Evolutionary conservation across 1,140 invertebrate genomes (phyloP), one percentile per base, ranked within the genome.

Genomic region (Meteorus sp.): DNA sequence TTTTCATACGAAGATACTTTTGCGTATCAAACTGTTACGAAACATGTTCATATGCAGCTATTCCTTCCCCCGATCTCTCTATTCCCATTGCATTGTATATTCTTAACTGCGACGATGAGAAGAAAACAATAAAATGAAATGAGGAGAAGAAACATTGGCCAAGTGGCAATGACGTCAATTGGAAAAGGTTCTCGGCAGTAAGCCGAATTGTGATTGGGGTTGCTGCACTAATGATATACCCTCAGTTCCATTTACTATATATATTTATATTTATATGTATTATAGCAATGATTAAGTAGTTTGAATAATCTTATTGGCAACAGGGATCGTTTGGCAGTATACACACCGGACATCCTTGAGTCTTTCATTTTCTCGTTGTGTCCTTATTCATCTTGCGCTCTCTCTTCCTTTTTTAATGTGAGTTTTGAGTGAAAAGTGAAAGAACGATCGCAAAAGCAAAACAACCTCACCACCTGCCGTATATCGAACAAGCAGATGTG

Each of bases 161-260:
- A 58, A 56, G 31, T 60, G 56, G 59, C 52, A 60, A 64, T 68
- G 66, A 68, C 66, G 66, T 68, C 66, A 68, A 68, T 68, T 60
- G 66, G 62, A 64, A 68, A 66, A 65, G 66, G 64, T 65, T 63
- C 60, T 59, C 56, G 65, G 61, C 56, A 59, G 37, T 59, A 43
- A 43, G 56, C 56, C 56, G 56, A 52, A 50, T 48, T 23, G 11
- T 50, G 37, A 51, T 35, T 41, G 20, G 27, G 20, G 19, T 29
- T 43, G 15, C 35, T 5, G 29, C 23, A 19, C 13, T 23, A 55
- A 1, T 27, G n/a, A 1, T 48, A 2, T 25, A 23, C 8, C 11
- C 17, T 13, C 41, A n/a, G 41, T 13, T 22, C n/a, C 41, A 9
- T 44, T 44, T 11, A 17, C 23, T 25, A 13, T 25, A 23, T 27